Conservation (phyloP, 2,113 vertebrate species). For the Ascaphus truei region DNA sequence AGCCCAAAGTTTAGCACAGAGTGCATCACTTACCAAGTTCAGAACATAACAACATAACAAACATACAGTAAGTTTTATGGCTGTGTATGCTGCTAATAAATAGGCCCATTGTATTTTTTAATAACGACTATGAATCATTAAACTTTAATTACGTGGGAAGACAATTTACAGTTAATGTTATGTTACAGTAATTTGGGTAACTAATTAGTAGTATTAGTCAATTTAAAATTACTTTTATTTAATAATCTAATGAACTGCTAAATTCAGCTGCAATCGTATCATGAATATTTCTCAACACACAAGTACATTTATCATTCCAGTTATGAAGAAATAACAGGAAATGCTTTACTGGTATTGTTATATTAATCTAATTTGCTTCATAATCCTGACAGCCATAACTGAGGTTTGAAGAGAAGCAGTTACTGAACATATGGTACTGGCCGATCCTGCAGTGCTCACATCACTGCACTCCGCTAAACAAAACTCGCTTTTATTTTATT, state of each 20-base stretch:
- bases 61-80: no score
- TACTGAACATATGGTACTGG: constrained; percentile 8
- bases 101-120: constrained; percentile 8
- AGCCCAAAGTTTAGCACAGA: no score
- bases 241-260: constrained; percentile 18
- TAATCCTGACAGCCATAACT: not conserved
- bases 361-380: constrained; percentile 2
- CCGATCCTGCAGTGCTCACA: not conserved
- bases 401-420: not conserved
- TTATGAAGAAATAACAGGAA: not conserved
- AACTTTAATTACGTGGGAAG: constrained; percentile 32
- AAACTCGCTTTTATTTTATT: constrained; percentile 22
- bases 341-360: not conserved
- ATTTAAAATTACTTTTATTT: constrained; percentile 35
- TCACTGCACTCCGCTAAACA: constrained; percentile 6
- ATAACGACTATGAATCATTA: constrained; percentile 34
- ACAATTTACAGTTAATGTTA: constrained; percentile 36
- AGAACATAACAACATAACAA: not conserved
- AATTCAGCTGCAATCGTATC: not conserved
- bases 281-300: not conserved
- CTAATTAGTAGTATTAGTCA: constrained; percentile 36
- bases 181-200: constrained; percentile 29
- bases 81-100: constrained; percentile 20
- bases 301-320: not conserved
- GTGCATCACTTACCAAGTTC: not conserved